Conservation (phyloP, 1,140 invertebrate species). For the Mactra quadrangularis region DNA sequence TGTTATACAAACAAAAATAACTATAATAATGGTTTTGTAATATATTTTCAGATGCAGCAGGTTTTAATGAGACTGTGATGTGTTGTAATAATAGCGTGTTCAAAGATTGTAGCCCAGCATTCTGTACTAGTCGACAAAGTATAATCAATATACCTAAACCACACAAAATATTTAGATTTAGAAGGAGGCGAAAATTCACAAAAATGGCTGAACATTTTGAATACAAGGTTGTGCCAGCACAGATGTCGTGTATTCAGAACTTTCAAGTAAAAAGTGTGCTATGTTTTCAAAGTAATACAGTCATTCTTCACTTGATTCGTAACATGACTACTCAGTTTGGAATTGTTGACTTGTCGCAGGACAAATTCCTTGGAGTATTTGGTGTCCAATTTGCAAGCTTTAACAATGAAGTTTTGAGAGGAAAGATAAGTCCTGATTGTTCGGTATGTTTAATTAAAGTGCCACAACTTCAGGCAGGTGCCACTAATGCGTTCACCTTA, state of each 20-base stretch:
- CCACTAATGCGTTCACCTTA: constrained; percentile 74
- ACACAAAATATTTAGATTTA: constrained; percentile 80
- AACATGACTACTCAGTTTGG: constrained; percentile 83
- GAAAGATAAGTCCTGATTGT: constrained; percentile 82
- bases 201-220: constrained; percentile 84
- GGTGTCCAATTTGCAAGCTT: constrained; percentile 81
- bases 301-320: constrained; percentile 81
- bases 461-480: constrained; percentile 70
- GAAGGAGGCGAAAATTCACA: constrained; percentile 81
- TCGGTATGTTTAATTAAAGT: constrained; percentile 80
- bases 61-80: constrained; percentile 80
- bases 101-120: constrained; percentile 82
- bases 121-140: constrained; percentile 82
- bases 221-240: constrained; percentile 83
- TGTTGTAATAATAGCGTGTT: constrained; percentile 80
- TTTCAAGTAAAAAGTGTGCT: constrained; percentile 83
- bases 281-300: constrained; percentile 80
- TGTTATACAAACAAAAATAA: no score
- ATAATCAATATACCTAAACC: constrained; percentile 82
- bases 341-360: constrained; percentile 78
- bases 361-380: constrained; percentile 82
- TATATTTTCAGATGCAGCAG: constrained; percentile 79
- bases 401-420: constrained; percentile 81
- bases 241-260: constrained; percentile 83
- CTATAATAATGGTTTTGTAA: neutral